Evolutionary conservation across 1,140 invertebrate species (phyloP).

Genomic region (Bemisia tabaci): DNA sequence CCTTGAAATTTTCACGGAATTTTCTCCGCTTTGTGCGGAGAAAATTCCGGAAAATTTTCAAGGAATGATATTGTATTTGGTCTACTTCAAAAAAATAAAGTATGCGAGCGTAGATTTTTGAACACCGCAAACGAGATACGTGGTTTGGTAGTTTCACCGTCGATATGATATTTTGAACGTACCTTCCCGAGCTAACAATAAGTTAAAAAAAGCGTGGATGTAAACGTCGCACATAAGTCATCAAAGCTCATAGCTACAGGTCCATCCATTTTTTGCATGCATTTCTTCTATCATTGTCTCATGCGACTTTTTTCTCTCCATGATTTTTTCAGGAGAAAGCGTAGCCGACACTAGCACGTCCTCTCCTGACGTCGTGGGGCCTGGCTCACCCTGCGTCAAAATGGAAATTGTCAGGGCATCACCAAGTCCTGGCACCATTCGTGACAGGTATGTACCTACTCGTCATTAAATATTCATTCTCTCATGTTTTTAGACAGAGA

Average conservation of each 20-base stretch:
- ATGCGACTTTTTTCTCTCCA: constrained; percentile 11
- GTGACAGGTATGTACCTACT: too few species aligned
- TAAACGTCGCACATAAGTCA: not conserved
- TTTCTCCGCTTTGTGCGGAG: too few species aligned
- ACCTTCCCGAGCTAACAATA: not conserved
- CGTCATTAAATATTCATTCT: too few species aligned
- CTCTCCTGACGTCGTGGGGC: constrained; percentile 63
- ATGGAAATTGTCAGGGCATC: constrained; percentile 33
- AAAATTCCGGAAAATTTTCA: not conserved
- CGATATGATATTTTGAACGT: not conserved
- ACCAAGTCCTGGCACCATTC: constrained; percentile 25
- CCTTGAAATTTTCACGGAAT: too few species aligned
- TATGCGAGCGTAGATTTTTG: too few species aligned
- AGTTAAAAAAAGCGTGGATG: not conserved
- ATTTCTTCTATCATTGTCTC: constrained; percentile 1
- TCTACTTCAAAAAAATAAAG: too few species aligned
- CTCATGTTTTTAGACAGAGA: too few species aligned
- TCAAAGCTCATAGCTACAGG: not conserved
- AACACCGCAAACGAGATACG: too few species aligned
- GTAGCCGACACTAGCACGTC: constrained; percentile 79
- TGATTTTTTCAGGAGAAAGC: constrained; percentile 55
- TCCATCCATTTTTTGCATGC: not conserved
- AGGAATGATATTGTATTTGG: too few species aligned
- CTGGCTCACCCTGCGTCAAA: constrained; percentile 29
- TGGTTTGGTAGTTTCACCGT: too few species aligned